Conservation (phyloP, 1,140 invertebrate species). For the Marisa cornuarietis region DNA sequence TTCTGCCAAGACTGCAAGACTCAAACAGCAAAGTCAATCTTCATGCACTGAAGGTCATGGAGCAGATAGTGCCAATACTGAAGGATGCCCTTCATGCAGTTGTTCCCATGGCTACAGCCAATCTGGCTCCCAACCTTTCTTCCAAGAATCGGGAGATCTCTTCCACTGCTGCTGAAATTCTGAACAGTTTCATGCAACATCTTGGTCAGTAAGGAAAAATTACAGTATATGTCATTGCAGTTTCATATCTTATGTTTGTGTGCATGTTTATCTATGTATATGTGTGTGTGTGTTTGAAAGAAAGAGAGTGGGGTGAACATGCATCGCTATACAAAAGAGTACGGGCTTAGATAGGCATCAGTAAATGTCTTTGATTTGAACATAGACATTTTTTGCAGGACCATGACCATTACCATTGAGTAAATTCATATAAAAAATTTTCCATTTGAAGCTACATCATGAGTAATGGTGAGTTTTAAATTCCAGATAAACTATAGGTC, state of each 20-base stretch:
- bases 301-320: too few species aligned
- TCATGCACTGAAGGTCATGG: slow-evolving; percentile 61
- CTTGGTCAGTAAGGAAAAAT: slow-evolving; percentile 50
- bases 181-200: slow-evolving; percentile 59
- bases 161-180: slow-evolving; percentile 54
- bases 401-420: background rate
- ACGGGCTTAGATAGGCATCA: too few species aligned
- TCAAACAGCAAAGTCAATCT: slow-evolving; percentile 66
- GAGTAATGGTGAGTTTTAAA: background rate
- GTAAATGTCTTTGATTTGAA: too few species aligned
- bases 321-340: too few species aligned
- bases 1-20: slow-evolving; percentile 61
- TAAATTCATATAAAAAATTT: background rate
- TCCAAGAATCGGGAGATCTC: slow-evolving; percentile 65
- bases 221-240: too few species aligned
- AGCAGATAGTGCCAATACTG: slow-evolving; percentile 57
- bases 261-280: too few species aligned
- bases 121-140: slow-evolving; percentile 61
- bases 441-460: background rate
- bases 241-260: too few species aligned
- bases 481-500: background rate
- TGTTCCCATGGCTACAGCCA: slow-evolving; percentile 56
- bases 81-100: slow-evolving; percentile 50
- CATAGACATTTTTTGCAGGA: too few species aligned
- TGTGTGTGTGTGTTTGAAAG: too few species aligned